phyloP scores from a whole-genome alignment of 2,113 vertebrate genomes.

The Dicentrarchus labrax region DNA sequence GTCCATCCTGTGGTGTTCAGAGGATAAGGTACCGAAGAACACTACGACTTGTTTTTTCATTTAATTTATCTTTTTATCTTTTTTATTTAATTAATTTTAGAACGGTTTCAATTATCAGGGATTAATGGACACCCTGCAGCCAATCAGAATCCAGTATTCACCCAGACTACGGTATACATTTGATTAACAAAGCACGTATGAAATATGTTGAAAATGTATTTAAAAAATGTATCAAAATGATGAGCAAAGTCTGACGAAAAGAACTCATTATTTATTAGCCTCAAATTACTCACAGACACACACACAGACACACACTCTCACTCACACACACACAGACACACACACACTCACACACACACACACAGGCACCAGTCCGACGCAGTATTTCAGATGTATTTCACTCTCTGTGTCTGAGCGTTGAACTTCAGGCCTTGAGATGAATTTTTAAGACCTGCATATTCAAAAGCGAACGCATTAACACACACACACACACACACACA shows the following conservation, averaged over 20 bases:
- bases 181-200: background rate
- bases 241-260: background rate
- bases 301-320: too few species aligned
- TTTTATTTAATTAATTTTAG: too few species aligned
- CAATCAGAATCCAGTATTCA: too few species aligned
- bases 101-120: too few species aligned
- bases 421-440: constrained; percentile 47
- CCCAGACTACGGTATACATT: background rate
- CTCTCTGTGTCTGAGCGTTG: constrained; percentile 28
- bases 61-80: too few species aligned
- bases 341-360: background rate
- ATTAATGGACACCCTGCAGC: too few species aligned
- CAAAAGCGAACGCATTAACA: constrained; percentile 40
- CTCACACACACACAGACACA: too few species aligned
- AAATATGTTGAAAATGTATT: background rate
- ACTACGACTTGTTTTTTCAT: too few species aligned
- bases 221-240: background rate
- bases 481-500: constrained; percentile 17
- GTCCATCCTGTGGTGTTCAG: too few species aligned
- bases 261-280: background rate
- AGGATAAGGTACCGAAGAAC: too few species aligned
- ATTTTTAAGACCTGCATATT: constrained; percentile 67
- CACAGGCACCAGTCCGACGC: background rate
- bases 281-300: background rate
- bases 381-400: constrained; percentile 38